Base-by-base conservation (phyloP, 2,113 vertebrate species). In the Dipodomys spectabilis region DNA sequence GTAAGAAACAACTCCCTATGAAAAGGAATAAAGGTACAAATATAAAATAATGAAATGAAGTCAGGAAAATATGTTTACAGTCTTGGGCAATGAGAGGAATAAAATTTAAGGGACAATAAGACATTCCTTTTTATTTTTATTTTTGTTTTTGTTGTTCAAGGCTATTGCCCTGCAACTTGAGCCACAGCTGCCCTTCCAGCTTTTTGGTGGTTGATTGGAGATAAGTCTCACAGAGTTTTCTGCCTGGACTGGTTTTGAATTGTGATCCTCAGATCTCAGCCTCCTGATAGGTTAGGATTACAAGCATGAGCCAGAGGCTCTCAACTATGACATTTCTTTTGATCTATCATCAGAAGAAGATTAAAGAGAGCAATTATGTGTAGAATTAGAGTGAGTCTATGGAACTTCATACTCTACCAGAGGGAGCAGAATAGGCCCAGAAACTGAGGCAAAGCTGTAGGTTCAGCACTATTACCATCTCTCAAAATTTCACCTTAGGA, bases 21-120 rank as follows among this genome's bases (percentile, higher is more conserved):
- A 68, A 95, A 77, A 68, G 25, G 23, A 88, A 81, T 75, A 78
- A 44, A 9, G 9, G 57, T 35, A 18, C 4, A 85, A 73, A 44
- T 64, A 71, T 27, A n/a, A 30, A 85, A 95, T 7, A 88, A 82
- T 74, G 8, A 82, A 88, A 88, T 44, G 16, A 57, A 64, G 86
- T 49, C 28, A 27, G 22, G 28, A 81, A 84, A 68, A 87, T 60
- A 69, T 44, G 13, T 7, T 81, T 22, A 44, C 2, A 69, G 3
- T 71, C 39, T 32, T 35, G 23, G 39, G 13, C 84, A 69, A 91
- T 65, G 39, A 84, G 78, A 32, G 16, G 79, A 93, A 95, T 28
- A 27, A 64, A 80, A 91, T 65, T 57, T 81, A 90, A 90, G 13
- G 2, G 68, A 65, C 23, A 83, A 45, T 71, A 73, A 80, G 12